Evolutionary conservation across 2,888 invertebrate species (phyloP).

Genomic region (Latrodectus elegans): DNA sequence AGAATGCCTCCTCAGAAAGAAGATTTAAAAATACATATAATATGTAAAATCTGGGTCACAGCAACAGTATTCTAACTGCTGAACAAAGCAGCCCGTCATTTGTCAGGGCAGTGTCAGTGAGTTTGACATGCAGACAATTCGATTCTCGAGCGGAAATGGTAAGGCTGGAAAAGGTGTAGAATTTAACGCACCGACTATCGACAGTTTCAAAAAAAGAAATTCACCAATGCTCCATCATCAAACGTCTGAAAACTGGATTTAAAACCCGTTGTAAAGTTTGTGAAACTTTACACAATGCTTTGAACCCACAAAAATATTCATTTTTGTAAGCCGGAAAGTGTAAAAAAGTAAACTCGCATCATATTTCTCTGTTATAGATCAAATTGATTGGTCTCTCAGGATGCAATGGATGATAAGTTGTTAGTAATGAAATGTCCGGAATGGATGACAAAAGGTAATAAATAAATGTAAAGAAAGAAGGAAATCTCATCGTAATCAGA

Average conservation of each 20-base stretch:
- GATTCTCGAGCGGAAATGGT: not conserved
- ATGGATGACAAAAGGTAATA: too few species aligned
- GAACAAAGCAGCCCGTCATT: not conserved
- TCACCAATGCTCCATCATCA: conserved; percentile 22
- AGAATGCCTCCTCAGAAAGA: not conserved
- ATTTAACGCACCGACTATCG: conserved; percentile 6
- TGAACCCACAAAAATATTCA: too few species aligned
- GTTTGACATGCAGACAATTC: conserved; percentile 19
- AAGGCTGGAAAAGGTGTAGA: not conserved
- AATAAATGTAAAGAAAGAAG: too few species aligned
- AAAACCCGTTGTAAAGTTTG: not conserved
- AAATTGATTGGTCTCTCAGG: too few species aligned
- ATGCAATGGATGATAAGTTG: too few species aligned
- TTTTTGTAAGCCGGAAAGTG: too few species aligned
- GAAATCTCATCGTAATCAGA: too few species aligned
- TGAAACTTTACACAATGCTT: too few species aligned
- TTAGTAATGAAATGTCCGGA: too few species aligned
- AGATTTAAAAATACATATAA: not conserved
- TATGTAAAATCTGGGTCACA: not conserved
- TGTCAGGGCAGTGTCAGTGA: not conserved
- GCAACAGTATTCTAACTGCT: not conserved
- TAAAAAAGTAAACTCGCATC: too few species aligned
- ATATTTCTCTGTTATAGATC: too few species aligned
- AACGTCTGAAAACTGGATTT: conserved; percentile 7
- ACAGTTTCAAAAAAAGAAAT: not conserved